Percentiles rank a stretch among this genome's conserved stretches.
phyloP scores from a whole-genome alignment of 2,888 invertebrate species.

The Nemurella pictetii region DNA sequence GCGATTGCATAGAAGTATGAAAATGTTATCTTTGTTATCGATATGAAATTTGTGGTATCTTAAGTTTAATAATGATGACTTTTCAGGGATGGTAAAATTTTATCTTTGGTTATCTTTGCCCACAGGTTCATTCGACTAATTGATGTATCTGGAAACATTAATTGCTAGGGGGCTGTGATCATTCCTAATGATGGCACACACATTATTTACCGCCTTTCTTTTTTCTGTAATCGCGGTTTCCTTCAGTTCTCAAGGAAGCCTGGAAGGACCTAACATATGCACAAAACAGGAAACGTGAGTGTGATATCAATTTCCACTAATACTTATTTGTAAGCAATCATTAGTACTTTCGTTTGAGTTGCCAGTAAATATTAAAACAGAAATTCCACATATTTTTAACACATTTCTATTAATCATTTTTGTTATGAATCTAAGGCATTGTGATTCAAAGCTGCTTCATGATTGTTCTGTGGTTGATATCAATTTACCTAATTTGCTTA shows the following conservation, averaged over 20 bases:
- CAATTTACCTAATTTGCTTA: too few species aligned
- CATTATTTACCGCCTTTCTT: background rate
- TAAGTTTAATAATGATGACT: too few species aligned
- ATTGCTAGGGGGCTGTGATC: background rate
- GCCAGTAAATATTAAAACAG: background rate
- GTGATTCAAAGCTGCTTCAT: too few species aligned
- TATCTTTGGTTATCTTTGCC: too few species aligned
- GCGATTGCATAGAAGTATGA: too few species aligned
- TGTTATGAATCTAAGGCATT: too few species aligned
- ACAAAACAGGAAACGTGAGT: constrained; percentile 75
- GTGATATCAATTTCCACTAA: background rate
- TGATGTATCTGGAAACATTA: background rate
- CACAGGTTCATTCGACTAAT: background rate
- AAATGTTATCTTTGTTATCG: too few species aligned
- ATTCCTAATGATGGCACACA: background rate
- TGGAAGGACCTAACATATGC: constrained; percentile 79
- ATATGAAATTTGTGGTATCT: too few species aligned
- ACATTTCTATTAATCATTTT: too few species aligned
- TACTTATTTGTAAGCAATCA: background rate
- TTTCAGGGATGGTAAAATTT: too few species aligned
- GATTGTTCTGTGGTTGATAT: too few species aligned
- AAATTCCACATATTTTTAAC: too few species aligned
- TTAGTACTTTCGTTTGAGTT: background rate
- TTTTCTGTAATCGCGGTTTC: background rate
- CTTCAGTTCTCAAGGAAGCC: constrained; percentile 30